Percentiles rank a stretch among this genome's conserved stretches.
Conservation (phyloP, 2,113 vertebrate species). For the Macquaria australasica region DNA sequence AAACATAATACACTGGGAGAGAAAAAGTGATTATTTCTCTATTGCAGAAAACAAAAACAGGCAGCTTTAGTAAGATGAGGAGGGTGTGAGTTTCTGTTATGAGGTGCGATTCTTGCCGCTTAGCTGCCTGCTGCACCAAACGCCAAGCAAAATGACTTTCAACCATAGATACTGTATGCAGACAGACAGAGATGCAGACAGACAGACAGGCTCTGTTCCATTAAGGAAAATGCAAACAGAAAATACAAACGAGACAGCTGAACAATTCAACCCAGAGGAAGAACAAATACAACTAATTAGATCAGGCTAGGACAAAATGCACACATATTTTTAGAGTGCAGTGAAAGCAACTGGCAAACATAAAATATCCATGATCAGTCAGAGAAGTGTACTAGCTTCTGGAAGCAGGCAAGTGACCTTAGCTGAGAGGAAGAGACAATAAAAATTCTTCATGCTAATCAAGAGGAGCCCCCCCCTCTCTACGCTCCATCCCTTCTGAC, state of each 20-base stretch:
- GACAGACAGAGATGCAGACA: conserved; percentile 45
- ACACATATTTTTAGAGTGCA: conserved; percentile 33
- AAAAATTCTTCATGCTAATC: conserved; percentile 43
- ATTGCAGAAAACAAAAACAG: conserved; percentile 66
- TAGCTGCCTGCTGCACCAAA: conserved; percentile 60
- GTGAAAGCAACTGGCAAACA: conserved; percentile 19
- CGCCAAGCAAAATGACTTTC: conserved; percentile 42
- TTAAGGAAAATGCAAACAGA: conserved; percentile 50
- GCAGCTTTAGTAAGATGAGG: conserved; percentile 61
- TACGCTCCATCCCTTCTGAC: conserved; percentile 17
- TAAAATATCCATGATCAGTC: conserved; percentile 47
- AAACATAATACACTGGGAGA: conserved; percentile 62
- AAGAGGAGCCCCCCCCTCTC: not conserved
- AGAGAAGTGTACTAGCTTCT: conserved; percentile 23
- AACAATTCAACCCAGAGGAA: conserved; percentile 33
- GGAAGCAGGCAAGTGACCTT: conserved; percentile 42
- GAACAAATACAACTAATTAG: conserved; percentile 54
- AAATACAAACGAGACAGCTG: conserved; percentile 35
- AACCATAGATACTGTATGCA: conserved; percentile 27
- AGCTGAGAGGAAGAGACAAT: conserved; percentile 16
- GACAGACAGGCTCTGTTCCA: conserved; percentile 40
- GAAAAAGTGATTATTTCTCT: conserved; percentile 69
- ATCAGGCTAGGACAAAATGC: conserved; percentile 44
- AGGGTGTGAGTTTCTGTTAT: conserved; percentile 74
- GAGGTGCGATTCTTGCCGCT: conserved; percentile 69